These are phyloP conservation scores for Lycaon pictus DNA, from an alignment of 2,113 vertebrate genomes.

Conservation along the genomic window DNA sequence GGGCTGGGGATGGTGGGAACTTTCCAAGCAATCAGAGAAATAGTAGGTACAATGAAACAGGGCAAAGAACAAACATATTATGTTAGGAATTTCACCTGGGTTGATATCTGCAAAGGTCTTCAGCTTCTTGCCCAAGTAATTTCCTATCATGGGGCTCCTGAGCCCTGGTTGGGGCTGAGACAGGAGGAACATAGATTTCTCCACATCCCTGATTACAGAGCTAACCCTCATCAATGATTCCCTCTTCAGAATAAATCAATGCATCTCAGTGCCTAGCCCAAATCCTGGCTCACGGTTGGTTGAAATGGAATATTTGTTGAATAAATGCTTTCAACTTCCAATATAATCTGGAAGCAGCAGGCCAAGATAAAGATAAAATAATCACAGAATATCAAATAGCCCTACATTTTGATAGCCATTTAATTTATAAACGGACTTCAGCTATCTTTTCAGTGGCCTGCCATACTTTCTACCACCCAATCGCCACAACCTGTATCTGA, in stretches of 20 bases:
- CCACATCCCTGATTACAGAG: neutral
- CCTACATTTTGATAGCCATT: neutral
- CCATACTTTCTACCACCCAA: neutral
- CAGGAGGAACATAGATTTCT: neutral
- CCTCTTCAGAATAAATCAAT: neutral
- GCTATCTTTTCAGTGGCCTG: neutral
- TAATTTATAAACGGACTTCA: conserved; percentile 25
- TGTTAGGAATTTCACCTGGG: neutral
- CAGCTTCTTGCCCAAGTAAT: neutral
- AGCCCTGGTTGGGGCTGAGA: neutral
- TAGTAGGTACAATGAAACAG: neutral
- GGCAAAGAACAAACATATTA: neutral
- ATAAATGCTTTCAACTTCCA: conserved; percentile 6
- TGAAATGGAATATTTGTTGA: neutral
- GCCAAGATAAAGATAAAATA: conserved; percentile 2
- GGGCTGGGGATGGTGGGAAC: neutral
- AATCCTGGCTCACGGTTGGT: neutral
- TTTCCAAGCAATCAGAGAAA: neutral
- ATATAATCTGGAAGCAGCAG: neutral
- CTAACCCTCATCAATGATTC: neutral
- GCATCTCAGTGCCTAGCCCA: neutral
- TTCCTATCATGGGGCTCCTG: neutral
- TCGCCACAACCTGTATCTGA: neutral
- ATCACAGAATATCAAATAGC: neutral
- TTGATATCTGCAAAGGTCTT: neutral